Evolutionary conservation across 2,797 vertebrate species (phyloP), one percentile per base, ranked within the genome.

Genomic region (Neopelma chrysocephalum): DNA sequence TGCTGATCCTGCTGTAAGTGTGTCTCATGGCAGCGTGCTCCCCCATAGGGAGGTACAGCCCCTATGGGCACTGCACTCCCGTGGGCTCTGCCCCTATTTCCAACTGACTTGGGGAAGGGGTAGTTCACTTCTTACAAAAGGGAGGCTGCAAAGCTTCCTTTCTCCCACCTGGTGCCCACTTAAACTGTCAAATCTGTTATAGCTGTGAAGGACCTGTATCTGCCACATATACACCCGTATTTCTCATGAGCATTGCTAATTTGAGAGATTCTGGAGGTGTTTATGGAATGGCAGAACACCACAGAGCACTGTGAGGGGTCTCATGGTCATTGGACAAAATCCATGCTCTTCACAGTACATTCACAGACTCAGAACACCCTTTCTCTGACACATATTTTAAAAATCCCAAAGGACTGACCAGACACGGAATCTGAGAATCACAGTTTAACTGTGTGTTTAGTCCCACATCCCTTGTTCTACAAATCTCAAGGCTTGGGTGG

Each of bases 41-140:
- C 70, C 43, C 42, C 54, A 43, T 0, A 0, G 0, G 2, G 53
- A 64, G 5, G 7, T 21, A 38, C 11, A 45, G 51, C 7, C 56
- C 34, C 73, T 42, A 23, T 12, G 27, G 32, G 15, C 34, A 14
- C 11, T 16, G 32, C 8, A 10, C 10, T 86, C 11, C 10, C 4
- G 14, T 64, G 72, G 42, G 58, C 31, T 88, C 45, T 78, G 72
- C 18, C n/a, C 25, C 20, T 23, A 1, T 43, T 92, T 51, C 69
- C 50, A 3, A 48, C 9, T 54, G 14, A 40, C 34, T 29, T 3
- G 1, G 26, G 36, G 32, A 88, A 50, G 2, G 2, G 34, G 34
- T 11, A 65, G 36, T 69, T 79, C 11, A 1, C 20, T 75, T 56
- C 4, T 60, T 82, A 7, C 15, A 29, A 38, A 82, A 58, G 15